These are phyloP conservation scores for Stomatorhinus walkeri DNA, from an alignment of 2,797 vertebrate genomes.

Conservation along the genomic window DNA sequence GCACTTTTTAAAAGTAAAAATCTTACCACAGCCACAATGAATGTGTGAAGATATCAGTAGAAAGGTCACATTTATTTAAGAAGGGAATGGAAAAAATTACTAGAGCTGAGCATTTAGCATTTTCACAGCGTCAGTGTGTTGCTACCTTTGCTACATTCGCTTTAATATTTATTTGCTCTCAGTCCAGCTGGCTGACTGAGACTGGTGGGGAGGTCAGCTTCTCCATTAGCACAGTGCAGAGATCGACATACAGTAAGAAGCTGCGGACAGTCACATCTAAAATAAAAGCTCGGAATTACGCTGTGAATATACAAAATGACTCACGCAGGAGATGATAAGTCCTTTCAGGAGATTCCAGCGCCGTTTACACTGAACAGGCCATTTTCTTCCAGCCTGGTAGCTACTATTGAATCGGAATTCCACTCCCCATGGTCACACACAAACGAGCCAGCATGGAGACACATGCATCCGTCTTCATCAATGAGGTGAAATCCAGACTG, in stretches of 20 bases:
- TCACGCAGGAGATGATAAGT: background rate
- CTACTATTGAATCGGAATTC: background rate
- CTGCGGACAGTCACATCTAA: background rate
- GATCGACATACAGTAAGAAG: background rate
- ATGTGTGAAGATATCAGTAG: background rate
- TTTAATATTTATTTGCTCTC: background rate
- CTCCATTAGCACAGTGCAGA: background rate
- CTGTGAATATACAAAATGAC: background rate
- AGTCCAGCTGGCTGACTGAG: background rate
- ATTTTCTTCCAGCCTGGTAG: background rate
- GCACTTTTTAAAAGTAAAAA: background rate
- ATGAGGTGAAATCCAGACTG: background rate
- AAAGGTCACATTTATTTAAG: background rate
- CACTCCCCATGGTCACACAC: background rate
- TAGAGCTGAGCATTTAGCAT: background rate
- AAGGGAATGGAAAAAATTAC: background rate
- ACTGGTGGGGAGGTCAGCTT: background rate
- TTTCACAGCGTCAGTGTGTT: background rate
- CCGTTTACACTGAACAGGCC: background rate
- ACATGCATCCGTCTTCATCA: background rate
- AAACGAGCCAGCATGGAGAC: background rate
- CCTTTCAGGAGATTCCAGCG: background rate
- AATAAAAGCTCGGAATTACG: background rate
- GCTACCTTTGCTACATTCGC: background rate
- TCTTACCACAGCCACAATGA: background rate